Conservation (phyloP, 2,797 vertebrate species). For the Linurgus olivaceus region DNA sequence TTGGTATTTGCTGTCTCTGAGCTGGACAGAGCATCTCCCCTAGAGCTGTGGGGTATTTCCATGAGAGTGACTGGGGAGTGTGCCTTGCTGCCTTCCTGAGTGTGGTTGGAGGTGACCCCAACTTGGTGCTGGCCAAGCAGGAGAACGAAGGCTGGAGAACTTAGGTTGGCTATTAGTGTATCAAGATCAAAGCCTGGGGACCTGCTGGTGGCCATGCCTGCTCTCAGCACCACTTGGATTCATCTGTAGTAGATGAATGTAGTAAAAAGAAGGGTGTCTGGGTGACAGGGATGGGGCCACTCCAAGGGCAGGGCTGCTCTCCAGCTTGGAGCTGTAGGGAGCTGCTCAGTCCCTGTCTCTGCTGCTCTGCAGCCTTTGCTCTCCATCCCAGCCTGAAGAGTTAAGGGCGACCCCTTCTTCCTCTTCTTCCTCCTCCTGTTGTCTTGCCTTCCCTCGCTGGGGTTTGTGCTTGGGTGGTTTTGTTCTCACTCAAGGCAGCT, state of each 20-base stretch:
- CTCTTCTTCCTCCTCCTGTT: not conserved
- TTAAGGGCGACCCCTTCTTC: not conserved
- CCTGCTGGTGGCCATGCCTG: not conserved
- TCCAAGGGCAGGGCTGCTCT: not conserved
- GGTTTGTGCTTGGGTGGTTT: not conserved
- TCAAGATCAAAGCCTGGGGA: not conserved
- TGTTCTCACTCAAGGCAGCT: not conserved
- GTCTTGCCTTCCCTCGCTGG: not conserved
- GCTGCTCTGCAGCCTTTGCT: not conserved
- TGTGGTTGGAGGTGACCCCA: not conserved
- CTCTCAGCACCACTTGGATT: not conserved
- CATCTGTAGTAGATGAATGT: not conserved
- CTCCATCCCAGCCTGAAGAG: not conserved
- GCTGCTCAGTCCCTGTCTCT: not conserved
- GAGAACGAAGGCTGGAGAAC: not conserved
- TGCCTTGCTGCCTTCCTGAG: not conserved
- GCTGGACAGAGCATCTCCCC: not conserved
- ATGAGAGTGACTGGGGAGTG: not conserved
- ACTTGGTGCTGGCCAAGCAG: not conserved
- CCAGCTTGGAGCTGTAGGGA: not conserved
- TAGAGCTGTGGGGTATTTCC: not conserved
- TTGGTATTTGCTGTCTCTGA: not conserved
- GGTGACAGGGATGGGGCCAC: too few species aligned
- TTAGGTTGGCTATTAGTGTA: not conserved
- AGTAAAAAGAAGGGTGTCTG: not conserved